These are phyloP conservation scores for Cavia aperea DNA, from an alignment of 2,113 vertebrate genomes.

Conservation along the genomic window DNA sequence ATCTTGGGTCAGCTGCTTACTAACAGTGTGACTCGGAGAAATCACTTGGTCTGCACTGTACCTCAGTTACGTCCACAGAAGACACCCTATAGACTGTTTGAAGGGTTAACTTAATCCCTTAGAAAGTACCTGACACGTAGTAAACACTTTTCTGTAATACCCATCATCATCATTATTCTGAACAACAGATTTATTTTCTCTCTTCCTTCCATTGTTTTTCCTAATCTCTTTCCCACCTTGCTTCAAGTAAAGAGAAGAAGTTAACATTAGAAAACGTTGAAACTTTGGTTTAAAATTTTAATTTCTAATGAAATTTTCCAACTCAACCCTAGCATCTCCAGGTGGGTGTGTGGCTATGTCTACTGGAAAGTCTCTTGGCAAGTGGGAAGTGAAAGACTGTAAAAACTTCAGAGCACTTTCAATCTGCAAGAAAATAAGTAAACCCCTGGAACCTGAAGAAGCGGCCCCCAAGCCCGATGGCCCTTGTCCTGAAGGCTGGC, in stretches of 20 bases:
- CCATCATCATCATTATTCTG: not conserved
- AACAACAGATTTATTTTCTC: not conserved
- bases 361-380: slow-evolving; percentile 81
- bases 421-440: slow-evolving; percentile 84
- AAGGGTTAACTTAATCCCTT: not conserved
- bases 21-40: not conserved
- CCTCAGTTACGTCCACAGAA: not conserved
- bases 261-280: not conserved
- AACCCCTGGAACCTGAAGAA: slow-evolving; percentile 69
- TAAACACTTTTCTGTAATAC: not conserved
- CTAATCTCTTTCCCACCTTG: not conserved
- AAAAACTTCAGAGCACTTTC: slow-evolving; percentile 85
- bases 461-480: slow-evolving; percentile 74
- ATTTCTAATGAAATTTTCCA: slow-evolving; percentile 45
- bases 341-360: slow-evolving; percentile 88
- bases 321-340: slow-evolving; percentile 68
- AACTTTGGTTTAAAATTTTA: slow-evolving; percentile 15
- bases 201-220: not conserved
- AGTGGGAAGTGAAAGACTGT: slow-evolving; percentile 90
- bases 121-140: not conserved
- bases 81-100: not conserved
- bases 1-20: not conserved
- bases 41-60: not conserved
- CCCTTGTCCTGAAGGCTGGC: slow-evolving; percentile 88
- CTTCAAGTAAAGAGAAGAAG: not conserved